Evolutionary conservation across 2,113 vertebrate genomes (phyloP).

Genomic region (Glaucidium brasilianum): DNA sequence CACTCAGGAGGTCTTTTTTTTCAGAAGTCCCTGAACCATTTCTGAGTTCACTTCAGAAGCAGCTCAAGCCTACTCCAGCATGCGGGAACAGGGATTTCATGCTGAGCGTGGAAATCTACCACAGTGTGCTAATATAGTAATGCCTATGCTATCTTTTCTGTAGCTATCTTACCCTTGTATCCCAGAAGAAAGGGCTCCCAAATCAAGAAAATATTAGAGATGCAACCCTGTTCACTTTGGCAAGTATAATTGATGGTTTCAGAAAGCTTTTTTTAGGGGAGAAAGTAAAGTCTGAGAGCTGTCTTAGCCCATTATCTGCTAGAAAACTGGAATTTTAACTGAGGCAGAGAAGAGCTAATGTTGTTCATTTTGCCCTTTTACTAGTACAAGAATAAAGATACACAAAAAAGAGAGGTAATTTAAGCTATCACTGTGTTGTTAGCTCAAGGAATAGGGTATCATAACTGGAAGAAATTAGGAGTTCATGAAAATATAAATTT

Average conservation of each 20-base stretch:
- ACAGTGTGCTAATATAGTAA: background rate
- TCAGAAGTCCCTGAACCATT: background rate
- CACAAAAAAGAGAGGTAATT: background rate
- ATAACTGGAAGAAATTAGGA: background rate
- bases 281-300: background rate
- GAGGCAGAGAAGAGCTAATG: background rate
- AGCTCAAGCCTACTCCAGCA: background rate
- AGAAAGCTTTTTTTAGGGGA: background rate
- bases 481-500: background rate
- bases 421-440: background rate
- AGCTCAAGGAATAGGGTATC: background rate
- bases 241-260: background rate
- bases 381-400: background rate
- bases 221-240: background rate
- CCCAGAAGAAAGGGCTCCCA: background rate
- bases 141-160: background rate
- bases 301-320: background rate
- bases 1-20: background rate
- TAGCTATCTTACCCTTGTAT: background rate
- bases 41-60: background rate
- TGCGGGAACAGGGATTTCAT: background rate
- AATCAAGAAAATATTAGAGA: background rate
- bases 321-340: background rate
- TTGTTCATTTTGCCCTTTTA: background rate
- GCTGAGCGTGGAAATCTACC: background rate